Conservation (phyloP, 2,888 invertebrate genomes). For the Campoletis raptor region DNA sequence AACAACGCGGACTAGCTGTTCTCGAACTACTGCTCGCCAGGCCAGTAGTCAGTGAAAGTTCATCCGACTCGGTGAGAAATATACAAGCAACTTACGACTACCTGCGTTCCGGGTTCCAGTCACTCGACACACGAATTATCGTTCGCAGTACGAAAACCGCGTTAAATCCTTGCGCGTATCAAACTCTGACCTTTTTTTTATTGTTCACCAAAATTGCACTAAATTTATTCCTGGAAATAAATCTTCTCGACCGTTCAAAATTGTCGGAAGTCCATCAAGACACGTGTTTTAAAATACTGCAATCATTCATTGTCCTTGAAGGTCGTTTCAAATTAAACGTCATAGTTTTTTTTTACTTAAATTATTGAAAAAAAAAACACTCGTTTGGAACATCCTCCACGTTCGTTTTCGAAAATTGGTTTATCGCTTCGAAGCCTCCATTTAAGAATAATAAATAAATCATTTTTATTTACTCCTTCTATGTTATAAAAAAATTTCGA, state of each 20-base stretch:
- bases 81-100: slow-evolving; percentile 40
- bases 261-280: background rate
- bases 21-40: slow-evolving; percentile 68
- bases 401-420: background rate
- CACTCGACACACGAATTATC: slow-evolving; percentile 8
- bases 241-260: background rate
- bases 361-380: background rate
- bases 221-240: background rate
- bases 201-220: background rate
- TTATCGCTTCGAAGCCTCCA: background rate
- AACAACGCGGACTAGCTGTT: slow-evolving; percentile 69
- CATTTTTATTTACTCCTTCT: background rate
- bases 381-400: background rate
- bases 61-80: slow-evolving; percentile 55
- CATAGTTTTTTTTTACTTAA: background rate
- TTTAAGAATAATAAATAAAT: background rate
- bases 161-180: background rate
- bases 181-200: background rate
- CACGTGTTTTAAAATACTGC: background rate
- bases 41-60: slow-evolving; percentile 81
- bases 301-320: background rate
- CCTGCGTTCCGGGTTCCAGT: slow-evolving; percentile 28
- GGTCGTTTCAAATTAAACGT: background rate
- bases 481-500: background rate
- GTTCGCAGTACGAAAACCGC: background rate